A percentile compares a stretch with the other conserved stretches of the same genome.
These are phyloP conservation scores for Hippolais icterina DNA, from an alignment of 2,113 vertebrate genomes.

Conservation along the genomic window DNA sequence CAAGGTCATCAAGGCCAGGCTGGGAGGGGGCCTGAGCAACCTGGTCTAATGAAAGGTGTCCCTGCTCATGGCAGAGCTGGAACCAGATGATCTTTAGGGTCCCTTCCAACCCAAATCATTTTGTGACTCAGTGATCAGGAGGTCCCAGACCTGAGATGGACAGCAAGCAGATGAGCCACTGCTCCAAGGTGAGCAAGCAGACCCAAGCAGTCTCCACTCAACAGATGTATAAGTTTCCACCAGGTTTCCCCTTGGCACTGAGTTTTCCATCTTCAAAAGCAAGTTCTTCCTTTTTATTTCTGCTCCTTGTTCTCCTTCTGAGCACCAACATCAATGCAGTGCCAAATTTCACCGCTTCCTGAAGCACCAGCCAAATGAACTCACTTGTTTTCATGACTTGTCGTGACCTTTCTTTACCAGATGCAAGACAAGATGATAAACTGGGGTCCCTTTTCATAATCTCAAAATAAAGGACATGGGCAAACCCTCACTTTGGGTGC, in stretches of 20 bases:
- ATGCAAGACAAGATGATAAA: not conserved
- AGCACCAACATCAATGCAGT: not conserved
- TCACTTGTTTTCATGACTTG: not conserved
- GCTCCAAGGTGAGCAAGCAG: not conserved
- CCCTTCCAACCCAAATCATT: not conserved
- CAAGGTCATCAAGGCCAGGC: not conserved
- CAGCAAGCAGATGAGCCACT: not conserved
- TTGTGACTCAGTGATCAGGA: not conserved
- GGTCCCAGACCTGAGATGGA: not conserved
- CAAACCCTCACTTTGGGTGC: not conserved
- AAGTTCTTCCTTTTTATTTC: not conserved
- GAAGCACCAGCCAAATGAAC: not conserved
- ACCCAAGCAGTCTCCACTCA: not conserved
- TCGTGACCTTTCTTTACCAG: not conserved
- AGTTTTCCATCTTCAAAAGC: not conserved
- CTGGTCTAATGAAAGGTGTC: not conserved
- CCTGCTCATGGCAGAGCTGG: not conserved
- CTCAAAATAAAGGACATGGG: not conserved
- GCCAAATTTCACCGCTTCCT: not conserved
- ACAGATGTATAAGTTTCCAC: not conserved
- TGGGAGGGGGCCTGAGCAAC: not conserved
- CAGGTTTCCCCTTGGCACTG: not conserved
- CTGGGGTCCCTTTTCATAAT: not conserved
- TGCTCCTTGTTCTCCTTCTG: not conserved
- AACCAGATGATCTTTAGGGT: not conserved